A percentile compares a stretch with the other conserved stretches of the same genome.
Conservation (phyloP, 2,888 invertebrate genomes). For the Allolobophora icterica region DNA sequence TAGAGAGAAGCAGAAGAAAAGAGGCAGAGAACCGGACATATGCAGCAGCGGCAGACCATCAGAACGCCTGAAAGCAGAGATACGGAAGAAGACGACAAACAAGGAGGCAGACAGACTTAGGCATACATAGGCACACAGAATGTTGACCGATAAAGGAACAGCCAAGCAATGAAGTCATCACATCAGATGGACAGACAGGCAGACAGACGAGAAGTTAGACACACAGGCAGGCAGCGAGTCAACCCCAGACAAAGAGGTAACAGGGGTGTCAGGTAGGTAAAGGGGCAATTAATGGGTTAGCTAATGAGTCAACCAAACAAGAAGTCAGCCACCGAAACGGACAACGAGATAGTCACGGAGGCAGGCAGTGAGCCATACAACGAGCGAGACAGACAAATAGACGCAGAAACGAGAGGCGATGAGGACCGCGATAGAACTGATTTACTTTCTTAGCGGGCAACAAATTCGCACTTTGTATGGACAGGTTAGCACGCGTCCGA, state of each 20-base stretch:
- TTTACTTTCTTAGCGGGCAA: neutral
- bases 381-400: neutral
- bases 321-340: neutral
- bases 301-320: neutral
- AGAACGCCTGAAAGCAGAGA: neutral
- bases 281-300: neutral
- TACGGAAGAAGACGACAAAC: neutral
- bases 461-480: slow-evolving; percentile 17
- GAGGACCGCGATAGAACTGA: neutral
- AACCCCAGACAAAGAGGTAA: neutral
- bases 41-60: neutral
- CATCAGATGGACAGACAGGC: neutral
- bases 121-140: neutral
- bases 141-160: neutral
- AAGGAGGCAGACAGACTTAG: neutral
- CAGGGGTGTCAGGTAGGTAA: neutral
- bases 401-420: neutral
- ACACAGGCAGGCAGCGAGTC: neutral
- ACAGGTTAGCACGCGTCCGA: neutral
- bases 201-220: neutral
- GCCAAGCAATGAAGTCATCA: too few species aligned
- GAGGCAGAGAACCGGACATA: neutral
- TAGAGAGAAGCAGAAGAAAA: neutral
- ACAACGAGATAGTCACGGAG: too few species aligned
- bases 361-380: neutral